phyloP scores from a whole-genome alignment of 2,113 vertebrate species.

The Pardalotus punctatus region DNA sequence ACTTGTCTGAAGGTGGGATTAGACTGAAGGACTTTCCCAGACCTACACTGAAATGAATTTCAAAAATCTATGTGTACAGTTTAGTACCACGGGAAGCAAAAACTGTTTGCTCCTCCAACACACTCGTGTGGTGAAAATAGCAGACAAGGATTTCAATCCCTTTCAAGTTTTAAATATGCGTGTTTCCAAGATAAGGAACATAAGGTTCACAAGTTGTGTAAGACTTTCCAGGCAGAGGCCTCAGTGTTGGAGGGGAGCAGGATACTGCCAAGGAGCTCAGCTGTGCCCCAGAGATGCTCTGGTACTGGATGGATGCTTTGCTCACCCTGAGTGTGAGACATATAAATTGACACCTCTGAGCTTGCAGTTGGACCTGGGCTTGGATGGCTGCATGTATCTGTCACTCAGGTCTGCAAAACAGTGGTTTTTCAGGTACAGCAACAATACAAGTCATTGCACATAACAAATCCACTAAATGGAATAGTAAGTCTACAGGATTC shows the following conservation, averaged over 20 bases:
- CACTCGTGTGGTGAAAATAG: background rate
- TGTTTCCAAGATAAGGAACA: background rate
- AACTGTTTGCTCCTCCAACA: background rate
- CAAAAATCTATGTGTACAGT: background rate
- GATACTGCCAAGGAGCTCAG: fast-evolving
- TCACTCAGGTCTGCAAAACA: fast-evolving
- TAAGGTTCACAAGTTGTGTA: background rate
- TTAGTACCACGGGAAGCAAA: background rate
- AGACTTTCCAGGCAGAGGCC: background rate
- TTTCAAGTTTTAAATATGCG: background rate
- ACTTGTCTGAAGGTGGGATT: background rate
- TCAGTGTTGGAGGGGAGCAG: background rate
- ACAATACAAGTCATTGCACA: fast-evolving
- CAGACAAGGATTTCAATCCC: background rate
- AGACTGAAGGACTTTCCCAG: background rate
- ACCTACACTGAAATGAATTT: background rate
- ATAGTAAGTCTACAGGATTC: background rate
- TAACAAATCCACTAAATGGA: background rate
- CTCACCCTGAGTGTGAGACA: background rate
- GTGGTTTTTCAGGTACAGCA: background rate
- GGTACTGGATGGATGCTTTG: background rate
- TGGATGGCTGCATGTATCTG: background rate
- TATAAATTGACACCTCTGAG: background rate
- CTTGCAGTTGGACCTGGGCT: background rate
- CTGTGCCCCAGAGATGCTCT: background rate